A percentile compares a stretch with the other conserved stretches of the same genome.
These are phyloP conservation scores for Drosophila paramelanica DNA, from an alignment of 2,888 invertebrate species.

Conservation along the genomic window DNA sequence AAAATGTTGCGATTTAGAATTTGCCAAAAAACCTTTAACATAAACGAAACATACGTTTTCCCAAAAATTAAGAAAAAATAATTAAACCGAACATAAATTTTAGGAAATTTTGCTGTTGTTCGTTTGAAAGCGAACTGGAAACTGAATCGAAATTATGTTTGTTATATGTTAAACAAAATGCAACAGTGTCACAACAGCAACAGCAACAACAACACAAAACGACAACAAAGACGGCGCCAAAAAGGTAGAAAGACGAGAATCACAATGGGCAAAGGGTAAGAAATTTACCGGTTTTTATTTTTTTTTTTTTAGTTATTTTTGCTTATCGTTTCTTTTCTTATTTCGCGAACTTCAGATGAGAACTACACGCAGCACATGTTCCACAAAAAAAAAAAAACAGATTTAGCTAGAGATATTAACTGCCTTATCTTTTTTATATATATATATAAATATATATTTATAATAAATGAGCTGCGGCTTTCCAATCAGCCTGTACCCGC, in stretches of 20 bases:
- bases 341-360: constrained; percentile 23
- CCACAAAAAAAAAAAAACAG: constrained; percentile 10
- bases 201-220: constrained; percentile 24
- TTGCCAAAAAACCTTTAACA: background rate
- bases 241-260: constrained; percentile 44
- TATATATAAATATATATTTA: constrained; percentile 21
- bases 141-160: background rate
- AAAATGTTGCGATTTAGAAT: background rate
- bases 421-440: constrained; percentile 23
- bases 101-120: background rate
- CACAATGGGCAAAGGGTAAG: constrained; percentile 31
- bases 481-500: constrained; percentile 16
- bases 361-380: constrained; percentile 44
- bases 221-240: constrained; percentile 34
- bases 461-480: constrained; percentile 23
- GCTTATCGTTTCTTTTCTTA: constrained; percentile 18
- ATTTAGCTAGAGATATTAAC: constrained; percentile 27
- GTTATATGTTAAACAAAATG: constrained; percentile 33
- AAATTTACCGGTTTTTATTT: constrained; percentile 70
- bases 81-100: background rate
- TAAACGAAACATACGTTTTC: background rate
- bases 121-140: constrained; percentile 18
- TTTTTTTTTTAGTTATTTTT: constrained; percentile 28
- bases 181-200: constrained; percentile 56
- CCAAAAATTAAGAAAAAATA: background rate